Base-by-base conservation (phyloP, 2,113 vertebrate species). In the Nothobranchius furzeri region DNA sequence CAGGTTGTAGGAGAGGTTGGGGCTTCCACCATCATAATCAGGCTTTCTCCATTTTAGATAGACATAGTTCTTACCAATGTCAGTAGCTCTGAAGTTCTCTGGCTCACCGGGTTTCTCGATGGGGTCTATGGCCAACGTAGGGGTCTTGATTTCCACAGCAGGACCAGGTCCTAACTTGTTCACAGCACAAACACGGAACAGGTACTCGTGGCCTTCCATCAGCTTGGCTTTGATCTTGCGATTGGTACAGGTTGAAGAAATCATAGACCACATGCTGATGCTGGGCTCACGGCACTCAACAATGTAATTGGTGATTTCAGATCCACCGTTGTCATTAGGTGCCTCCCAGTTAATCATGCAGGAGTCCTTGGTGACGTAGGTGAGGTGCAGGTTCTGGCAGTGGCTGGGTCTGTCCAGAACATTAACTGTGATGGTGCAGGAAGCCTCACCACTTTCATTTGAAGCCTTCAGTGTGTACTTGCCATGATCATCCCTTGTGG, bases 301-400 rank as follows among this genome's bases (percentile, higher is more conserved):
- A 58, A 99, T 98, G 76, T 99, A 99, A 89, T 98, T 97, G 70
- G 96, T 99, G 83, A 99, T 98, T 92, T 99, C 98, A 5, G 96
- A 95, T 76, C 98, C 98, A 65, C 98, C 98, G 3, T 99, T 99
- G 89, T 99, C 98, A 57, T 92, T 84, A 46, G 98, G 98, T 57
- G 95, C 94, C 64, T 99, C 98, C 95, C 96, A 99, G 82, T 95
- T 90, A 15, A 99, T 82, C 91, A 98, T 95, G 73, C 97, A 99
- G 20, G 96, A 95, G 62, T 95, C 93, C 87, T 93, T 98, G 81
- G 94, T 98, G 64, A 93, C 93, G 55, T 95, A 98, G 46, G 90
- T 97, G 49, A 93, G 68, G 76, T 89, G 95, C 76, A 99, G 91
- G 79, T 95, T 96, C 89, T 96, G 95, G 85, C 98, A 99, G 70